Conservation (phyloP, 2,113 vertebrate genomes). For the Laticauda colubrina region DNA sequence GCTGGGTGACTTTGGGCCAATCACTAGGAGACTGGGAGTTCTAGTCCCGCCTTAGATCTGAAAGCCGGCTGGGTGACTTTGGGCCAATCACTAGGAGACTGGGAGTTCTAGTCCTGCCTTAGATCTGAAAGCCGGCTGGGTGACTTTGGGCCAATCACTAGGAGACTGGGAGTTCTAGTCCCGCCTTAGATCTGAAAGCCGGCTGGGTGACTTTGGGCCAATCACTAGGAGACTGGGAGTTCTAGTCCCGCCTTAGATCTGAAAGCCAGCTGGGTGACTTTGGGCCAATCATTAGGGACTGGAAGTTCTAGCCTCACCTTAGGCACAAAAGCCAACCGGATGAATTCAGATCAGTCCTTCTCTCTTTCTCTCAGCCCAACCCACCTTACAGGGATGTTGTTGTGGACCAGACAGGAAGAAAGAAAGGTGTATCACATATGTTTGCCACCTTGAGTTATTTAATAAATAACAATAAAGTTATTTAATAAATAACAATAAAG, state of each 20-base stretch:
- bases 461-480: neutral
- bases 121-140: rapidly evolving
- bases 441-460: neutral
- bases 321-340: too few species aligned
- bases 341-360: neutral
- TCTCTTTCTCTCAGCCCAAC: neutral
- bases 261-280: too few species aligned
- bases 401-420: neutral
- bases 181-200: rapidly evolving
- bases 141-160: neutral
- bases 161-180: too few species aligned
- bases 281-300: neutral
- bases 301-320: neutral
- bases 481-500: neutral
- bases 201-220: too few species aligned
- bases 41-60: too few species aligned
- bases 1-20: too few species aligned
- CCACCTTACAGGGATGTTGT: neutral
- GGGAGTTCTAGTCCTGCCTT: too few species aligned
- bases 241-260: too few species aligned
- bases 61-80: too few species aligned
- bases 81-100: too few species aligned
- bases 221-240: too few species aligned
- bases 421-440: neutral
- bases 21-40: neutral